Base-by-base conservation (phyloP, 2,888 invertebrate genomes). In the Napeogenes inachia region DNA sequence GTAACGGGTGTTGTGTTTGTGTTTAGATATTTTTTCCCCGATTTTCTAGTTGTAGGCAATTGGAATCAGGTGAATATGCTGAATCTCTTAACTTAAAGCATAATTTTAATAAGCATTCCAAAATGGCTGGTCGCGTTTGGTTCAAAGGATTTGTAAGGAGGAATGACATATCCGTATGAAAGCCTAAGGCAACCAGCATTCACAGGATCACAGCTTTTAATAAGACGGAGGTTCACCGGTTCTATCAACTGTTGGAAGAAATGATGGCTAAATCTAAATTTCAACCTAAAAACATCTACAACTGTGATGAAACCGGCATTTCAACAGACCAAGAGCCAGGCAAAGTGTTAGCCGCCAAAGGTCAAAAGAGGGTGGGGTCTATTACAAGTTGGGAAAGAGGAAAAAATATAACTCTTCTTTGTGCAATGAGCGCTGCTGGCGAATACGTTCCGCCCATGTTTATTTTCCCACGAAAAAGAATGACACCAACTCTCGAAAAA, bases 61-160 rank as follows among this genome's bases (percentile, higher is more conserved):
- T 21, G 21, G 21, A 21, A 21, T 21, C 21, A 21, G 21, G 21
- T 50, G 47, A 55, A 60, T 65, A 60, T 33, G 62, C 65, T 33
- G 65, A 62, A 64, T 63, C 47, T 54, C 62, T 59, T 46, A 58
- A 65, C 10, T 8, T 62, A 21, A 66, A 59, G 45, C 64, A 70
- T 61, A 68, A 64, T 63, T 70, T 70, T 65, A 62, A 68, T 55
- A 56, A 45, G 56, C 56, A 45, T 68, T 57, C 67, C 58, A 65
- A 62, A 69, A 63, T 68, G 63, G 70, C 73, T 62, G 69, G 70
- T 21, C 64, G 68, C 2, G 70, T 65, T 62, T 72, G 69, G 70
- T 53, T 72, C 8, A 42, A 60, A 13, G 70, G 60, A 6, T 75
- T 73, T 68, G 38, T 72, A 33, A 54, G 45, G 10, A 69, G 72